phyloP scores from a whole-genome alignment of 2,797 vertebrate species.

The Cynodonichthys magdalenae region DNA sequence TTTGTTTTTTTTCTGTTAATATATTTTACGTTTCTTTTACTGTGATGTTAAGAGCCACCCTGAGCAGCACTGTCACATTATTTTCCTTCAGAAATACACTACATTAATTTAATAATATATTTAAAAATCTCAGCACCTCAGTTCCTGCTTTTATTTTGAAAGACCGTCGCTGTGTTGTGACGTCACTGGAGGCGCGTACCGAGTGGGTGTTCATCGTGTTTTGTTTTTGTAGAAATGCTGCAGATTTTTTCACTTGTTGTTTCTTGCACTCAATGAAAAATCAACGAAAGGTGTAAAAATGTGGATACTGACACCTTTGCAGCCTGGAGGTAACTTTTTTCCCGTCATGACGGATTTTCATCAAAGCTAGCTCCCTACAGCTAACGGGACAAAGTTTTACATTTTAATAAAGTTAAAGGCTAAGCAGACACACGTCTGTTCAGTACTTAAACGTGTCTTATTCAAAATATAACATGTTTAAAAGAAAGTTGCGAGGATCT shows the following conservation, averaged over 20 bases:
- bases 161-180: slow-evolving; percentile 38
- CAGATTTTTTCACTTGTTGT: accelerated
- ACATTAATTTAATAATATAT: too few relatives aligned
- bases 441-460: not conserved
- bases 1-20: too few relatives aligned
- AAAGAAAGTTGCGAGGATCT: not conserved
- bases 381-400: slow-evolving; percentile 10
- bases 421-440: not conserved
- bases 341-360: not conserved
- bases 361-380: not conserved
- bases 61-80: not conserved
- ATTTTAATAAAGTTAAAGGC: too few relatives aligned
- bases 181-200: slow-evolving; percentile 40
- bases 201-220: not conserved
- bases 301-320: slow-evolving; percentile 68
- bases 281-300: slow-evolving; percentile 20
- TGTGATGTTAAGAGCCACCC: too few relatives aligned
- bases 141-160: slow-evolving; percentile 6
- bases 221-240: not conserved
- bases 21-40: too few relatives aligned
- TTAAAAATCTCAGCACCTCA: not conserved
- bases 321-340: slow-evolving; percentile 60
- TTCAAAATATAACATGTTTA: not conserved
- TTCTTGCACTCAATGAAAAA: not conserved
- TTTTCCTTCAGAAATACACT: not conserved